Percentiles rank a stretch among this genome's conserved stretches.
Evolutionary conservation across 2,113 vertebrate species (phyloP).

Genomic region (Petrocephalus microphthalmus): DNA sequence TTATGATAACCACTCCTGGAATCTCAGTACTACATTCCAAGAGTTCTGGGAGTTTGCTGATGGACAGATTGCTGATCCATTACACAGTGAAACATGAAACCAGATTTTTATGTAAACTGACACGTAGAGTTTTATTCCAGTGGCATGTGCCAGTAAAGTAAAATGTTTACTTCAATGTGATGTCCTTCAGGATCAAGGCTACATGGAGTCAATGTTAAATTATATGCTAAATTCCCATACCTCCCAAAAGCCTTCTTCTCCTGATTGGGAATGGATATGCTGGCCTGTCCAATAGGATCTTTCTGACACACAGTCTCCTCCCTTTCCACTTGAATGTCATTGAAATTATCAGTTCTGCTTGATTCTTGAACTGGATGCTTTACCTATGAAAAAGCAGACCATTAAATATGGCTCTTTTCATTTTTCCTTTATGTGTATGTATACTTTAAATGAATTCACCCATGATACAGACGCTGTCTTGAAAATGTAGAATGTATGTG

Average conservation of each 20-base stretch:
- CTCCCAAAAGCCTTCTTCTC: constrained; percentile 9
- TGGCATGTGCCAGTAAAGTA: background rate
- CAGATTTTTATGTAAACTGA: background rate
- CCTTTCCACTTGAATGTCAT: constrained; percentile 15
- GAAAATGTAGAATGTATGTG: background rate
- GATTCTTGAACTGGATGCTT: constrained; percentile 20
- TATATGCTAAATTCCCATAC: background rate
- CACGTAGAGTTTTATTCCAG: background rate
- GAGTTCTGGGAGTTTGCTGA: constrained; percentile 40
- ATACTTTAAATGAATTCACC: background rate
- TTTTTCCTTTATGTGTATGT: background rate
- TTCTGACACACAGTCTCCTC: background rate
- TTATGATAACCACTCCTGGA: constrained; percentile 3
- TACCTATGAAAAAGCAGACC: background rate
- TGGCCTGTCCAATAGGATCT: constrained; percentile 15
- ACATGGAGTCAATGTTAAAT: background rate
- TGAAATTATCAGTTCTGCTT: constrained; percentile 18
- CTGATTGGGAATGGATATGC: background rate
- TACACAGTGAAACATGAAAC: background rate
- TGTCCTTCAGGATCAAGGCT: background rate
- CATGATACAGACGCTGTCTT: background rate
- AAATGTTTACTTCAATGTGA: background rate
- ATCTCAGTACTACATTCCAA: background rate
- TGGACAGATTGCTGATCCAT: background rate
- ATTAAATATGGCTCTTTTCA: background rate